phyloP scores from a whole-genome alignment of 2,888 invertebrate species.

The Bursaphelenchus okinawaensis region DNA sequence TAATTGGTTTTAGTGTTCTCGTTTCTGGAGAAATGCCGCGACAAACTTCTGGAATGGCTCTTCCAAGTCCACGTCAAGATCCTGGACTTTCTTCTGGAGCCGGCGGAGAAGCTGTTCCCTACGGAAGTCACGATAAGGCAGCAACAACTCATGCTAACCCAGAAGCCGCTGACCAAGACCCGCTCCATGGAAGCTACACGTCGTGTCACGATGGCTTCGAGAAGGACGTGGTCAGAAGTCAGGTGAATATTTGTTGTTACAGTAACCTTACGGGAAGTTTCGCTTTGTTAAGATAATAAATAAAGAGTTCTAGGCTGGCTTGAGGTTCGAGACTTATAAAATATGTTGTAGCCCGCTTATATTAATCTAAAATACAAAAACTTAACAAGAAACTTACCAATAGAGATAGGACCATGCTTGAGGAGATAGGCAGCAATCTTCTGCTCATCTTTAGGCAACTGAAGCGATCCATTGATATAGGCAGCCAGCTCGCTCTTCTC shows the following conservation, averaged over 20 bases:
- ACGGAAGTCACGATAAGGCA: neutral
- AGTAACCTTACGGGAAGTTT: too few species aligned
- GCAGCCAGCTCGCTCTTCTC: constrained; percentile 31
- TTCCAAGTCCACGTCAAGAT: constrained; percentile 5
- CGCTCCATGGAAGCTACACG: neutral
- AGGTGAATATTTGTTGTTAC: too few species aligned
- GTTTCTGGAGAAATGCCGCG: neutral
- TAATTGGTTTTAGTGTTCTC: neutral
- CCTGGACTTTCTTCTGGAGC: constrained; percentile 17
- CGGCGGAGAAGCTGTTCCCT: constrained; percentile 16
- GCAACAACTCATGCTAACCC: neutral
- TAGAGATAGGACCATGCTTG: constrained; percentile 55
- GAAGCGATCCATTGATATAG: constrained; percentile 54
- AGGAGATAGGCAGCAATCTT: constrained; percentile 50
- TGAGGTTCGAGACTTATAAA: too few species aligned
- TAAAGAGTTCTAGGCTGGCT: too few species aligned
- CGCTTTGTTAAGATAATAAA: too few species aligned
- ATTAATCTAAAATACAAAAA: too few species aligned
- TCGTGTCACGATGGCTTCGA: neutral
- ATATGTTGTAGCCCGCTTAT: too few species aligned
- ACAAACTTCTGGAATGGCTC: constrained; percentile 13
- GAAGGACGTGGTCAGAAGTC: neutral
- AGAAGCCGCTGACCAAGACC: neutral
- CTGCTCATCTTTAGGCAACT: constrained; percentile 51
- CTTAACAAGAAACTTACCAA: constrained; percentile 36